A percentile compares a stretch with the other conserved stretches of the same genome.
Evolutionary conservation across 1,140 invertebrate genomes (phyloP).

Genomic region (Gyrodactylus bullatarudis): DNA sequence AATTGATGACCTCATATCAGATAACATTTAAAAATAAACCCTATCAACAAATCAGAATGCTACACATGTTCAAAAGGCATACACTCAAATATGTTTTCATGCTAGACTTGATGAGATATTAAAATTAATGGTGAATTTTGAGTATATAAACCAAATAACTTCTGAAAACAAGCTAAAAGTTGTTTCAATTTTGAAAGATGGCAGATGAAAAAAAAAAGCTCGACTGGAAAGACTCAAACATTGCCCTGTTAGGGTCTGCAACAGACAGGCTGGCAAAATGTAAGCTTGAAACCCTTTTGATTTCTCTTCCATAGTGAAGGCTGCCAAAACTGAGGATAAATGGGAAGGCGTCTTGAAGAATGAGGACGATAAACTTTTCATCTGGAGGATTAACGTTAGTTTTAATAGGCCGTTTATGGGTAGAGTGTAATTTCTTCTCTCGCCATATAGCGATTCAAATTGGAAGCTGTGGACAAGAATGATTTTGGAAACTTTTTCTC

Average conservation of each 20-base stretch:
- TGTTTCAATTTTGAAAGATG: no score
- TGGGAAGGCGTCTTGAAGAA: not conserved
- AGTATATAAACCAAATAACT: no score
- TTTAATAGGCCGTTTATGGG: not conserved
- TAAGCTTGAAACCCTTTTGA: slow-evolving; percentile 9
- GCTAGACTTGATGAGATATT: no score
- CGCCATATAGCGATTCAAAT: slow-evolving; percentile 1
- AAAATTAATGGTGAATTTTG: no score
- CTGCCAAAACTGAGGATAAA: not conserved
- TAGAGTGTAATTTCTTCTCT: not conserved
- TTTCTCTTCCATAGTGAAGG: not conserved
- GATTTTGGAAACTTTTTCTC: slow-evolving; percentile 28
- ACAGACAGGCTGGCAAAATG: slow-evolving; percentile 15
- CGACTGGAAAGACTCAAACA: slow-evolving; percentile 17
- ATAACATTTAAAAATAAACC: no score
- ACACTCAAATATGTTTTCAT: no score
- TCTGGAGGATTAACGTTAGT: slow-evolving; percentile 3
- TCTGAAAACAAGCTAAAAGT: no score
- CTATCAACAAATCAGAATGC: no score
- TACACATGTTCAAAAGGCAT: no score
- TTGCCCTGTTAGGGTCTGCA: slow-evolving; percentile 16
- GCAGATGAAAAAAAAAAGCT: no score
- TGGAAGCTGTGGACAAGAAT: not conserved
- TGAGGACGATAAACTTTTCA: not conserved
- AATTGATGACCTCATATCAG: no score